A percentile compares a stretch with the other conserved stretches of the same genome.
phyloP scores from a whole-genome alignment of 2,113 vertebrate species.

The Pterocles gutturalis region DNA sequence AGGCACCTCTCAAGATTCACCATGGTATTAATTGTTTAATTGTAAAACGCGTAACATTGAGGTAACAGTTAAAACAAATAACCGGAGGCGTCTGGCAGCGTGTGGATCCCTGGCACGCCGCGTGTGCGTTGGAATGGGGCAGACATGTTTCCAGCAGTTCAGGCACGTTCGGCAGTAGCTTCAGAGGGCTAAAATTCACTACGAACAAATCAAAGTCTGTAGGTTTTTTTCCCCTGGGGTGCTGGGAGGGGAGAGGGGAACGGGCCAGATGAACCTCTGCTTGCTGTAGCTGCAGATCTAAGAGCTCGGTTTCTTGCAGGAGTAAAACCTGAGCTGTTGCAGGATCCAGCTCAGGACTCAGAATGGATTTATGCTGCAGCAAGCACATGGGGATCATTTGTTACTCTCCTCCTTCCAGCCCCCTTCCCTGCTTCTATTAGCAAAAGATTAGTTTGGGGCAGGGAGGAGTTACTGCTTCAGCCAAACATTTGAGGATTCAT shows the following conservation, averaged over 20 bases:
- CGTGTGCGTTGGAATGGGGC: neutral
- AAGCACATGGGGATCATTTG: neutral
- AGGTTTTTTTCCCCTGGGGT: neutral
- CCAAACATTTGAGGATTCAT: neutral
- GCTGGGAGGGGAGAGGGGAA: slow-evolving; percentile 3
- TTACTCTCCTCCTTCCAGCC: neutral
- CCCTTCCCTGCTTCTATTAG: neutral
- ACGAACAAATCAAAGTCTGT: slow-evolving; percentile 28
- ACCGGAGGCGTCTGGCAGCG: slow-evolving; percentile 41
- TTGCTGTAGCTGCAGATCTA: neutral
- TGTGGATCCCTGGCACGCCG: neutral
- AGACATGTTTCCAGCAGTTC: slow-evolving; percentile 47
- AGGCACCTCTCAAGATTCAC: neutral
- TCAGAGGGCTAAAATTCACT: slow-evolving; percentile 40
- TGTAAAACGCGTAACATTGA: slow-evolving; percentile 32
- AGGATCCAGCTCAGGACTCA: neutral
- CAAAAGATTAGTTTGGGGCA: neutral
- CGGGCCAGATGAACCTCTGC: neutral
- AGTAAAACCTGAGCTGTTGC: neutral
- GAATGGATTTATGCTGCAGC: neutral
- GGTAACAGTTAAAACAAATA: slow-evolving; percentile 69
- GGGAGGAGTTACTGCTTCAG: neutral
- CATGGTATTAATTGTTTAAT: slow-evolving; percentile 20
- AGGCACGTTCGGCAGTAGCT: slow-evolving; percentile 9
- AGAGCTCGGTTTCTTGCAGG: neutral